Conservation (phyloP, 2,113 vertebrate species). For the Tiliqua scincoides region DNA sequence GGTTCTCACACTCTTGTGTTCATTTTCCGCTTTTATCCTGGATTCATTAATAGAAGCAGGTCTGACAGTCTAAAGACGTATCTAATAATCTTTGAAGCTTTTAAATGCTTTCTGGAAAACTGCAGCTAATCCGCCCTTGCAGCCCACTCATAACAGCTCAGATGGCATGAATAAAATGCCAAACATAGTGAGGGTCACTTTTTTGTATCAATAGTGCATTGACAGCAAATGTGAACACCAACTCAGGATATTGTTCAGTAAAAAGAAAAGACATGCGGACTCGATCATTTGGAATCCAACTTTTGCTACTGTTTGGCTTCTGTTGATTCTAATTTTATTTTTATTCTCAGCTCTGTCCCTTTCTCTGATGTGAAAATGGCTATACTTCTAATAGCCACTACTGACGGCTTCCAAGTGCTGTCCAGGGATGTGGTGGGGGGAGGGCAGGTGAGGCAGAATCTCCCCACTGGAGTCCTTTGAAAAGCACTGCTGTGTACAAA, state of each 20-base stretch:
- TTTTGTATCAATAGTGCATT: background rate
- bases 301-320: constrained; percentile 71
- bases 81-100: background rate
- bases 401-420: constrained; percentile 36
- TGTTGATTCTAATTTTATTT: constrained; percentile 57
- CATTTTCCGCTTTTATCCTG: background rate
- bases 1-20: background rate
- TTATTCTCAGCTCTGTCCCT: background rate
- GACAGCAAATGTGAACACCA: constrained; percentile 29
- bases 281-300: constrained; percentile 62
- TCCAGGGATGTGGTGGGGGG: too few relatives aligned
- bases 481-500: too few relatives aligned
- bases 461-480: too few relatives aligned
- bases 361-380: constrained; percentile 38
- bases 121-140: background rate
- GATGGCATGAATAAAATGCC: background rate
- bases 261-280: constrained; percentile 64
- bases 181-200: background rate
- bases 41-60: background rate
- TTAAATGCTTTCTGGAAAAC: constrained; percentile 1
- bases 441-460: too few relatives aligned
- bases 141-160: background rate
- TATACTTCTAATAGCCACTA: background rate
- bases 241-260: constrained; percentile 20
- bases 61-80: background rate